A percentile compares a stretch with the other conserved stretches of the same genome.
These are phyloP conservation scores for Equus quagga DNA, from an alignment of 2,113 vertebrate species.

Conservation along the genomic window DNA sequence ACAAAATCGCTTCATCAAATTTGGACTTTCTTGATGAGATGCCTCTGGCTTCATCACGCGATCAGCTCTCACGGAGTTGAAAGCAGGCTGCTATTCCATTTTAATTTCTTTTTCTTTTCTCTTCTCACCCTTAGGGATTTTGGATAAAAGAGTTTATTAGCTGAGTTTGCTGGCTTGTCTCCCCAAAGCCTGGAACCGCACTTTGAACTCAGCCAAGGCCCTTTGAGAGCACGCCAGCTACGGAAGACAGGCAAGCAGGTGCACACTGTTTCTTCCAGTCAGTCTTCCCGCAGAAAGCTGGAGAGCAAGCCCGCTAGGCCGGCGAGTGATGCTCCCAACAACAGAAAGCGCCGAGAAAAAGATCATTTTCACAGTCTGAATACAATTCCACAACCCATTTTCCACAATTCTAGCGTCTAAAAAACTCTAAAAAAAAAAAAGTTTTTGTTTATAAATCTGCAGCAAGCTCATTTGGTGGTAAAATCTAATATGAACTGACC, in stretches of 20 bases:
- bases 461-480: background rate
- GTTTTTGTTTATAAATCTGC: constrained; percentile 13
- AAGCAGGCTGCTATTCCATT: constrained; percentile 52
- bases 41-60: constrained; percentile 50
- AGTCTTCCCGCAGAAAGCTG: background rate
- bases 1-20: constrained; percentile 54
- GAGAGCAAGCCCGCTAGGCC: background rate
- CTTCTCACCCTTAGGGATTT: constrained; percentile 66
- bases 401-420: background rate
- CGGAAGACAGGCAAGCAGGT: background rate
- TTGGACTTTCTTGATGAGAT: constrained; percentile 56
- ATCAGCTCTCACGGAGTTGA: background rate
- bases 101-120: constrained; percentile 72
- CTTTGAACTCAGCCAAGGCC: background rate
- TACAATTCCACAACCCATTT: background rate
- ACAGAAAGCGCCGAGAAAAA: background rate
- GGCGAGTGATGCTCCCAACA: background rate
- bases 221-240: constrained; percentile 53
- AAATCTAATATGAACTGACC: background rate
- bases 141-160: constrained; percentile 67
- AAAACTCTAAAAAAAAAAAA: background rate
- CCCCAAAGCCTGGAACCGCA: constrained; percentile 29
- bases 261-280: background rate
- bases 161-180: constrained; percentile 52
- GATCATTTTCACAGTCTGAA: background rate